Evolutionary conservation across 1,140 invertebrate genomes (phyloP).

Genomic region (Drosophila burlai): DNA sequence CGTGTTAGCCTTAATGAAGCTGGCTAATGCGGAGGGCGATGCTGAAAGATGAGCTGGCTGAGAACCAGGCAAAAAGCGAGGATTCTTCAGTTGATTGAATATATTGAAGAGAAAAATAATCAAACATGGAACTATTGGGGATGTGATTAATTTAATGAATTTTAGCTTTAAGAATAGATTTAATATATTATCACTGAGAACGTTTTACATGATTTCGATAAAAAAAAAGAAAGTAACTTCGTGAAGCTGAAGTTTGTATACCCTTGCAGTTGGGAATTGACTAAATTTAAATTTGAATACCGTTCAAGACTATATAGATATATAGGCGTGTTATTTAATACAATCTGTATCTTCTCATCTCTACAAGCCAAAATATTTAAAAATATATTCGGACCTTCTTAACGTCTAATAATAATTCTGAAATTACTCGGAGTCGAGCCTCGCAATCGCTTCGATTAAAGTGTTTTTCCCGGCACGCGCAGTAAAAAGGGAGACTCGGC

Average conservation of each 20-base stretch:
- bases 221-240: background rate
- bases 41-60: conserved; percentile 30
- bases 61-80: conserved; percentile 12
- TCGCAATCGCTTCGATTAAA: conserved; percentile 19
- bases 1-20: conserved; percentile 71
- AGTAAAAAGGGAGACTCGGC: background rate
- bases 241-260: too few relatives aligned
- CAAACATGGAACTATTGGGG: background rate
- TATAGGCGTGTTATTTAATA: background rate
- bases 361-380: background rate
- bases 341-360: background rate
- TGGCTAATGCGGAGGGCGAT: conserved; percentile 36
- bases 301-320: background rate
- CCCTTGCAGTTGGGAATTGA: background rate
- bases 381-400: too few relatives aligned
- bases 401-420: background rate
- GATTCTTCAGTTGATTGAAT: conserved; percentile 33
- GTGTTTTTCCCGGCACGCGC: conserved; percentile 34
- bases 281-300: background rate
- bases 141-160: background rate
- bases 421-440: conserved; percentile 23
- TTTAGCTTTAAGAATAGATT: background rate
- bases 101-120: background rate
- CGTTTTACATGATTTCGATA: background rate
- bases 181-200: background rate